These are phyloP conservation scores for Pissodes strobi DNA, from an alignment of 1,140 invertebrate species.

Conservation along the genomic window DNA sequence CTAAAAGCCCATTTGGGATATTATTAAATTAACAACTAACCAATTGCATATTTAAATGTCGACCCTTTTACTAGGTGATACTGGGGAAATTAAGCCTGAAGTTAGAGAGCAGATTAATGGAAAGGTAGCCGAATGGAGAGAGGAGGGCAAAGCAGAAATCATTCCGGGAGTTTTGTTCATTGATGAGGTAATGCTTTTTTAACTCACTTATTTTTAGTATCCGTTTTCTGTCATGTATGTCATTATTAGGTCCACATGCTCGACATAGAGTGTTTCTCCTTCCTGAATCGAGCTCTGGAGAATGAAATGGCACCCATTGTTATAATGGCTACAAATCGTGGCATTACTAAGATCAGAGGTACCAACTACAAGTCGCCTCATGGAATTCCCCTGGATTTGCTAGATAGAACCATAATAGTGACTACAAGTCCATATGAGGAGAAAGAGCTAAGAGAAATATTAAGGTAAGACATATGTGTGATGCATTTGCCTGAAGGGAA, in stretches of 20 bases:
- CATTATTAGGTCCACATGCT: constrained; percentile 97
- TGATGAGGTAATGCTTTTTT: constrained; percentile 70
- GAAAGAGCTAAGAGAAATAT: constrained; percentile 88
- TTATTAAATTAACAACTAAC: not conserved
- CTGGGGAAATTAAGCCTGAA: constrained; percentile 98
- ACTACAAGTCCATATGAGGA: constrained; percentile 87
- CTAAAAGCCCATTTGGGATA: too few species aligned
- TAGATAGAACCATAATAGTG: constrained; percentile 96
- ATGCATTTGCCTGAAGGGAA: not conserved
- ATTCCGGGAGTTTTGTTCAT: constrained; percentile 94
- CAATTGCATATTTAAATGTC: too few species aligned
- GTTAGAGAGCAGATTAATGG: constrained; percentile 97
- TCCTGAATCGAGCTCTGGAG: constrained; percentile 94
- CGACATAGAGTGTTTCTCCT: constrained; percentile 99
- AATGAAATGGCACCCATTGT: constrained; percentile 96
- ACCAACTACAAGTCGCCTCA: constrained; percentile 94
- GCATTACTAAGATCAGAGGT: constrained; percentile 93
- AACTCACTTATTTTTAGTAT: constrained; percentile 9
- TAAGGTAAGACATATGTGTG: constrained; percentile 63
- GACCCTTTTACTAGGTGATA: too few species aligned
- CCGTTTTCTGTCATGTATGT: too few species aligned
- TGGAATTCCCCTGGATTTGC: constrained; percentile 93
- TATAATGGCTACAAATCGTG: constrained; percentile 99
- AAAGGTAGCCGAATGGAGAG: constrained; percentile 98
- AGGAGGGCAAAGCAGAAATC: constrained; percentile 99